Evolutionary conservation across 2,797 vertebrate genomes (phyloP).

Genomic region (Rousettus madagascariensis): DNA sequence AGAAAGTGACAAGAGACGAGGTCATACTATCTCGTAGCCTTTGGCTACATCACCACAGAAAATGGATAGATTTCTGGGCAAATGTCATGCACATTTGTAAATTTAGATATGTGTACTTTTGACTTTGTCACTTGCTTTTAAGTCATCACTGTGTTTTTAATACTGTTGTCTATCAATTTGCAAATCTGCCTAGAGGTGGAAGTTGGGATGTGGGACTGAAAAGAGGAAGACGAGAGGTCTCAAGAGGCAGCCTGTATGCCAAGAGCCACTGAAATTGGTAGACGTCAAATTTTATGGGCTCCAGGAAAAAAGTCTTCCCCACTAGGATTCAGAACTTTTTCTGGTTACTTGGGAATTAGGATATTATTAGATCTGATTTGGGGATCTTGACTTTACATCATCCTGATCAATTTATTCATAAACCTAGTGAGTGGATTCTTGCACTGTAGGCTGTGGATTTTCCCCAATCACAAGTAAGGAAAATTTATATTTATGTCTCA

Average conservation of each 20-base stretch:
- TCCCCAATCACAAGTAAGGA: not conserved
- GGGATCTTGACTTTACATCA: not conserved
- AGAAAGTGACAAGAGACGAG: not conserved
- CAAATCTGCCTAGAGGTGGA: not conserved
- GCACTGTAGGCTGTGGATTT: not conserved
- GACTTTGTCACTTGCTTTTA: conserved; percentile 33
- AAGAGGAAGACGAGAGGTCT: not conserved
- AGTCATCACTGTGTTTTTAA: not conserved
- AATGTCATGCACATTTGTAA: not conserved
- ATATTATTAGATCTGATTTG: not conserved
- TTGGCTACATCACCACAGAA: not conserved
- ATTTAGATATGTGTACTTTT: not conserved
- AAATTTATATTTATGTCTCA: not conserved
- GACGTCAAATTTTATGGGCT: not conserved
- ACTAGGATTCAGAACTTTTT: not conserved
- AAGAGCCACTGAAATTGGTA: not conserved
- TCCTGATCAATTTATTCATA: not conserved
- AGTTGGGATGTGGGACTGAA: not conserved
- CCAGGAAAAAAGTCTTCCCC: not conserved
- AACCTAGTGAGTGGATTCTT: not conserved
- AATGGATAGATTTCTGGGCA: not conserved
- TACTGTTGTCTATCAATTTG: not conserved
- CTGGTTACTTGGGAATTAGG: not conserved
- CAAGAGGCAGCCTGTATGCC: not conserved
- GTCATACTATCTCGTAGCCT: not conserved